These are phyloP conservation scores for Zaprionus lachaisei DNA, from an alignment of 1,140 invertebrate species.

Conservation along the genomic window DNA sequence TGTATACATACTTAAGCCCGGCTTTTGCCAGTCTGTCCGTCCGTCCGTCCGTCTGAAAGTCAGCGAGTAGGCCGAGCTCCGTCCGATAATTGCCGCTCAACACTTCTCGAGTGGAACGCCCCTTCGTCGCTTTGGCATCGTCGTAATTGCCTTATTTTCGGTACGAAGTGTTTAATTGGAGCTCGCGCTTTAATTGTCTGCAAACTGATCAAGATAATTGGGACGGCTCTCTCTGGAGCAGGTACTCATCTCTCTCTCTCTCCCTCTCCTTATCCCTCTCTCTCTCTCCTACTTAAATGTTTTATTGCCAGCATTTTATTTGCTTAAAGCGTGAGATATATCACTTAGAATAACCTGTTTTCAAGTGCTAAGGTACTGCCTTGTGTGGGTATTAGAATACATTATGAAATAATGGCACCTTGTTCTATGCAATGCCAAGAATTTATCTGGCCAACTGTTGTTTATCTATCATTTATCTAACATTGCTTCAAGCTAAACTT, in stretches of 20 bases:
- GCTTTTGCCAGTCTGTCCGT: slow-evolving; percentile 6
- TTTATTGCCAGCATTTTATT: neutral
- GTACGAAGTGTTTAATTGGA: slow-evolving; percentile 58
- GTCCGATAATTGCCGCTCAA: slow-evolving; percentile 63
- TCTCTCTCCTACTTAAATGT: neutral
- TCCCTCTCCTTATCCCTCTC: too few species aligned
- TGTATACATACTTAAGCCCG: slow-evolving; percentile 38
- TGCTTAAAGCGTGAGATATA: neutral
- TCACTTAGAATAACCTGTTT: neutral
- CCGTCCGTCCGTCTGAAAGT: neutral
- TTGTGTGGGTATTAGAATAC: neutral
- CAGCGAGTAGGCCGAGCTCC: slow-evolving; percentile 40
- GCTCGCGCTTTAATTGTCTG: slow-evolving; percentile 52
- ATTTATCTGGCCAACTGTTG: neutral
- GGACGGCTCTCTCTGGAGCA: neutral
- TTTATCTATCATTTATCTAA: neutral
- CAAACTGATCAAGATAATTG: slow-evolving; percentile 54
- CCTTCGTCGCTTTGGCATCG: slow-evolving; percentile 50
- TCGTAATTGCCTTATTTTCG: slow-evolving; percentile 76
- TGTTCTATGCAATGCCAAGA: neutral
- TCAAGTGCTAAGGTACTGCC: neutral
- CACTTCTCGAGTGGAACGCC: slow-evolving; percentile 72
- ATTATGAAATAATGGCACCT: neutral
- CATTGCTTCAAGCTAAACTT: neutral
- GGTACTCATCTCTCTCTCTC: neutral